Evolutionary conservation across 2,888 invertebrate genomes (phyloP), one percentile per base, ranked within the genome.

Genomic region (Spialia ferax): DNA sequence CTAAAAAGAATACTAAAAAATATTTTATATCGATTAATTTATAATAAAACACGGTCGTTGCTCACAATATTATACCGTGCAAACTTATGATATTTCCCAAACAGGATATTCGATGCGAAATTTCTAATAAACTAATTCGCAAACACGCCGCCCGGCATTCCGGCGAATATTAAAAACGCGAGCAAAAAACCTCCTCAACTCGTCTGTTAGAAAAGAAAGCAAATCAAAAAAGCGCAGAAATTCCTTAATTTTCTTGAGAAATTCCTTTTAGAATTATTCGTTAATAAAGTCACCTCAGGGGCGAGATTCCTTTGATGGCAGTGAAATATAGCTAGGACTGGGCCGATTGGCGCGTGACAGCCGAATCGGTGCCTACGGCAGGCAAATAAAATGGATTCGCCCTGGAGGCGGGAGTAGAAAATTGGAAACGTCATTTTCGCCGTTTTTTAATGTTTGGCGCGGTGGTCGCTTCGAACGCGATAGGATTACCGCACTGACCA

Each of bases 371-470:
- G 89, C 87, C 65, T 60, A 60, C 89, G 87, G 87, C 87, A 88
- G 87, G 87, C 88, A 88, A 90, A 91, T 89, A 91, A 92, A 93
- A 92, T 89, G 91, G 90, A 88, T 90, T 88, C 86, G 84, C 84
- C 91, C 86, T 84, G 84, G 82, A 81, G 87, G 93, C 91, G 86
- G 90, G 88, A 85, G 91, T 90, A 94, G 94, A 94, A 94, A 94
- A 94, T 94, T 94, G 90, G 92, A 94, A 94, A 94, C 91, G 94
- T 94, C 94, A 94, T 94, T 94, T 94, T 94, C 90, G 90, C 88
- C 86, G 86, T 93, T 94, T 93, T 93, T 94, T 91, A 89, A 91
- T 91, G 91, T 92, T 92, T 94, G 91, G 84, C 87, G 88, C 84
- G 85, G 82, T 81, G 82, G 78, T 81, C 75, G 79, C 77, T 79